phyloP scores from a whole-genome alignment of 2,888 invertebrate genomes.

The Zeuzera pyrina region DNA sequence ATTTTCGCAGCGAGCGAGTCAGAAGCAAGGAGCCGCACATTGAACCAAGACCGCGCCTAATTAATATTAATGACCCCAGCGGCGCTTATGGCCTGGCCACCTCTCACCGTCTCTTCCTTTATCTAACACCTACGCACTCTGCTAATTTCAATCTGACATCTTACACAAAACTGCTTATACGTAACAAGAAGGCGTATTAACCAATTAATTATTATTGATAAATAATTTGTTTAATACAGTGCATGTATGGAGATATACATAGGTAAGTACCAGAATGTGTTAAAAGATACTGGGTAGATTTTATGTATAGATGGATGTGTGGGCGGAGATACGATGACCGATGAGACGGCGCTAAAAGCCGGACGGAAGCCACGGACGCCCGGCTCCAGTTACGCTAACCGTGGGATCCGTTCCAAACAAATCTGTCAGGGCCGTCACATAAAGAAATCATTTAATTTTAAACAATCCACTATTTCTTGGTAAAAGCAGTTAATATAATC shows the following conservation, averaged over 20 bases:
- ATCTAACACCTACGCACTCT: slow-evolving; percentile 40
- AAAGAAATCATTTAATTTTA: neutral
- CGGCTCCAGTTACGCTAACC: slow-evolving; percentile 63
- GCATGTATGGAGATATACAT: neutral
- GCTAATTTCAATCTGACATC: slow-evolving; percentile 27
- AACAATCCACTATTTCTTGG: neutral
- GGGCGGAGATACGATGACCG: slow-evolving; percentile 42
- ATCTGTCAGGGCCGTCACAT: slow-evolving; percentile 36
- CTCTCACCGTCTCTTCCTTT: slow-evolving; percentile 30
- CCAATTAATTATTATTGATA: no score
- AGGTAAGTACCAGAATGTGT: slow-evolving; percentile 2
- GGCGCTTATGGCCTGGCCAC: slow-evolving; percentile 36
- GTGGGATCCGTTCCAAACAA: slow-evolving; percentile 63
- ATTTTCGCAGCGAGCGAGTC: slow-evolving; percentile 73
- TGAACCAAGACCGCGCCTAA: slow-evolving; percentile 61
- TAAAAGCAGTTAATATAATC: no score
- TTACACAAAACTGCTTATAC: slow-evolving; percentile 12
- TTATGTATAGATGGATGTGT: no score
- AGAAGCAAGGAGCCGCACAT: slow-evolving; percentile 68
- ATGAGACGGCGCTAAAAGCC: slow-evolving; percentile 68
- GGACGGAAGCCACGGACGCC: slow-evolving; percentile 68
- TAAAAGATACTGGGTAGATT: slow-evolving; percentile 34
- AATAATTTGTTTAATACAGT: neutral
- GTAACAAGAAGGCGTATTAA: slow-evolving; percentile 5
- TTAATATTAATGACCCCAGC: slow-evolving; percentile 69